These are phyloP conservation scores for Archilochus colubris DNA, from an alignment of 2,113 vertebrate species.

Conservation along the genomic window DNA sequence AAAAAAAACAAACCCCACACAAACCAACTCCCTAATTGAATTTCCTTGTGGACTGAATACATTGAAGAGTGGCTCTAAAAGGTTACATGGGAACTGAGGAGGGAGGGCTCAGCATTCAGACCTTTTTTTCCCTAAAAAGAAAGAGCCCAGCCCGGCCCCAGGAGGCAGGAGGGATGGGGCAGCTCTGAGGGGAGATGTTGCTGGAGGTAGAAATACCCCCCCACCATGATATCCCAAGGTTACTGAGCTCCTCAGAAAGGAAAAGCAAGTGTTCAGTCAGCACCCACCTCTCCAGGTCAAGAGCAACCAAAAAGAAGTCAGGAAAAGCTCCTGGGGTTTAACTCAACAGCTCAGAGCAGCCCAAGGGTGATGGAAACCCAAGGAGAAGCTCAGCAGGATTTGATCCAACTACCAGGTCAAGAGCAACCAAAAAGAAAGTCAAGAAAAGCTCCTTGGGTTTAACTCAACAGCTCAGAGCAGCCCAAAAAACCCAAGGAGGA, in stretches of 20 bases:
- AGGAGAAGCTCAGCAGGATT: too few species aligned
- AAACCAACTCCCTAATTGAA: constrained; percentile 74
- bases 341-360: neutral
- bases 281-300: neutral
- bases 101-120: neutral
- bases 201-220: too few species aligned
- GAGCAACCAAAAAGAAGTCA: too few species aligned
- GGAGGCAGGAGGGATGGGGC: neutral
- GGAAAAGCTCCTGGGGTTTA: neutral
- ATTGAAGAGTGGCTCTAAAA: constrained; percentile 67
- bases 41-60: constrained; percentile 75
- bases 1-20: too few species aligned
- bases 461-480: too few species aligned
- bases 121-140: neutral
- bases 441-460: too few species aligned
- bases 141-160: neutral
- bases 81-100: constrained; percentile 67
- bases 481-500: too few species aligned
- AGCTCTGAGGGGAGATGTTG: neutral
- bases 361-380: neutral
- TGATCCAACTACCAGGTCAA: too few species aligned
- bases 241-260: neutral
- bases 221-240: neutral
- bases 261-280: neutral
- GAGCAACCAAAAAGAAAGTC: too few species aligned